Conservation (phyloP, 1,140 invertebrate species). For the Pogonomyrmex californicus region DNA sequence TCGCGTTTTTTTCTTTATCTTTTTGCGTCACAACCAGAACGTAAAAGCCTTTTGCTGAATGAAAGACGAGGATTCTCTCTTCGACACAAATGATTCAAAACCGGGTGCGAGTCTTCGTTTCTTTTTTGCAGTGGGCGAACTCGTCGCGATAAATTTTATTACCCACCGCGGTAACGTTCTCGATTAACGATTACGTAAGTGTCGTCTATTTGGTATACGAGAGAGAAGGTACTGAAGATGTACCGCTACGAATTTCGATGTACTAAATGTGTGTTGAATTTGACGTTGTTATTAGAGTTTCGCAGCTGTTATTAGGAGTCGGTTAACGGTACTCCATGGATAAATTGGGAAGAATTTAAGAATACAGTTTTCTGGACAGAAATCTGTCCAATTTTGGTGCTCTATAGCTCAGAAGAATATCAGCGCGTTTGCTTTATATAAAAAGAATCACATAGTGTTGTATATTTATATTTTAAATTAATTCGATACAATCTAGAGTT, state of each 20-base stretch:
- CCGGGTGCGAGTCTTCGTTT: background rate
- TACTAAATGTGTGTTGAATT: background rate
- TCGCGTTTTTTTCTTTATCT: background rate
- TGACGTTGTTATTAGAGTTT: background rate
- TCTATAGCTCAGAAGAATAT: background rate
- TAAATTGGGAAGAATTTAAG: background rate
- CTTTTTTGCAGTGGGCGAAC: constrained; percentile 29
- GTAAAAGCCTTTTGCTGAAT: constrained; percentile 39
- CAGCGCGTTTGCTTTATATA: too few species aligned
- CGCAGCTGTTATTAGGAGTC: background rate
- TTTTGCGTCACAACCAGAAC: constrained; percentile 16
- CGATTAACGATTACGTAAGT: constrained; percentile 11
- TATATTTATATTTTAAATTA: background rate
- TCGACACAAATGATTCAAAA: constrained; percentile 3
- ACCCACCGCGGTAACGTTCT: background rate
- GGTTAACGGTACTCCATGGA: background rate
- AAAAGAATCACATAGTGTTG: too few species aligned
- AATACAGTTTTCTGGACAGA: too few species aligned
- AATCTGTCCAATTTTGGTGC: background rate
- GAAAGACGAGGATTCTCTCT: constrained; percentile 22
- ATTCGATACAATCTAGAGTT: background rate
- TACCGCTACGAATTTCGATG: background rate
- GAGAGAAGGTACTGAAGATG: background rate
- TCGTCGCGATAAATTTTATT: constrained; percentile 36
- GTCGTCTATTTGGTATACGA: background rate